Percentiles rank a stretch among this genome's conserved stretches.
These are phyloP conservation scores for Paraplagusia blochii DNA, from an alignment of 2,113 vertebrate species.

Conservation along the genomic window DNA sequence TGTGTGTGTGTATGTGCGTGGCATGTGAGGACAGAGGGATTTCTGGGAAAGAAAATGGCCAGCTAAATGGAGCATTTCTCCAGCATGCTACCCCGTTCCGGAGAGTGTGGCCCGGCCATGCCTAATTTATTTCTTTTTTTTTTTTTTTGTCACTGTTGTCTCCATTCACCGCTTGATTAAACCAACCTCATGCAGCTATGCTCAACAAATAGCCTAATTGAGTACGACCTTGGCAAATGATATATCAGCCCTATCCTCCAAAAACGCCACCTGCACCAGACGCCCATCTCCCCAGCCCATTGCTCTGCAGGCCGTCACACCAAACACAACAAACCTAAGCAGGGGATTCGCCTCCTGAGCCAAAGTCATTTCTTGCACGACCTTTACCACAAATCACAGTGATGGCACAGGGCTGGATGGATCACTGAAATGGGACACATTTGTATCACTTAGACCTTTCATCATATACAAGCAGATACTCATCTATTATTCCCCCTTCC, in stretches of 20 bases:
- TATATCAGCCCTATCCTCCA: constrained; percentile 72
- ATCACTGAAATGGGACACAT: constrained; percentile 75
- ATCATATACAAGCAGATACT: constrained; percentile 72
- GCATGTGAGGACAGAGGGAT: constrained; percentile 38
- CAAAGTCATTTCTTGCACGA: constrained; percentile 76
- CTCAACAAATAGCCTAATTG: constrained; percentile 80
- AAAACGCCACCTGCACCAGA: constrained; percentile 73
- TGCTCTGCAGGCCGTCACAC: constrained; percentile 60
- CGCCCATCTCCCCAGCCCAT: constrained; percentile 61
- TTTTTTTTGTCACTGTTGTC: constrained; percentile 72
- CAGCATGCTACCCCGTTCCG: constrained; percentile 66
- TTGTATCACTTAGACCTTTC: constrained; percentile 77
- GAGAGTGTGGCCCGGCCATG: constrained; percentile 66
- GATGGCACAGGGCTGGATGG: constrained; percentile 68
- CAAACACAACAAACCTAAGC: constrained; percentile 68
- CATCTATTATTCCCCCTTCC: constrained; percentile 72
- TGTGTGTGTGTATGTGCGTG: constrained; percentile 12
- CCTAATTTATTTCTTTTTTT: constrained; percentile 69
- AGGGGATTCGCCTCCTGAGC: constrained; percentile 68
- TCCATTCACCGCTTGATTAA: constrained; percentile 77
- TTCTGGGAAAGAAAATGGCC: constrained; percentile 49
- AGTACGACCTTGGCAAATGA: constrained; percentile 78
- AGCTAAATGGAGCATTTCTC: constrained; percentile 75
- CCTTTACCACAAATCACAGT: constrained; percentile 74
- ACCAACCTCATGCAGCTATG: constrained; percentile 75